These are phyloP conservation scores for Hetaerina titia DNA, from an alignment of 2,888 invertebrate species.

Conservation along the genomic window DNA sequence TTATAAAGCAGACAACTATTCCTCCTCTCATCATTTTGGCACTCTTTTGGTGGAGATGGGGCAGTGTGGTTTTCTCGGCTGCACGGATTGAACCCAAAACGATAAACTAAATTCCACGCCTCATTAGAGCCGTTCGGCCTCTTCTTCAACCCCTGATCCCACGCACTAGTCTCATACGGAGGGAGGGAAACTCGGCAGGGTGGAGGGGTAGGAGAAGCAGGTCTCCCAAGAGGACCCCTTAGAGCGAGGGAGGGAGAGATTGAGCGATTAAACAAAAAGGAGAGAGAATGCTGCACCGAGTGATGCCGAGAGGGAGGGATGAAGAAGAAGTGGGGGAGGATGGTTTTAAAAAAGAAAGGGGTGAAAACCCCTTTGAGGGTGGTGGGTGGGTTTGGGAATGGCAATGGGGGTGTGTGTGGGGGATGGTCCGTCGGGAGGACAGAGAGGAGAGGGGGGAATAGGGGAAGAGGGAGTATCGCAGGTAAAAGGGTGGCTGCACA, in stretches of 20 bases:
- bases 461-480: neutral
- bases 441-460: neutral
- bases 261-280: conserved; percentile 14
- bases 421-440: neutral
- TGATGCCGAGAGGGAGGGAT: neutral
- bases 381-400: neutral
- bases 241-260: neutral
- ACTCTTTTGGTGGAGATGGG: neutral
- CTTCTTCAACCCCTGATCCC: conserved; percentile 14
- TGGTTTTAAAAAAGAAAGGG: too few species aligned
- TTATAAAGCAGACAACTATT: neutral
- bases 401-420: neutral
- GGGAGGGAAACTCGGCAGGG: neutral
- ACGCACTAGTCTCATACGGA: neutral
- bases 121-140: neutral
- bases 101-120: conserved; percentile 25
- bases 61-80: neutral
- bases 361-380: too few species aligned
- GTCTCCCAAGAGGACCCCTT: neutral
- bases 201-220: neutral
- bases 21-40: neutral
- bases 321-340: neutral
- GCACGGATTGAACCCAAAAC: neutral
- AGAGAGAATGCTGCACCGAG: neutral
- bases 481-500: neutral